phyloP scores from a whole-genome alignment of 2,888 invertebrate species.

The Scaptomyza cyrtandrae region DNA sequence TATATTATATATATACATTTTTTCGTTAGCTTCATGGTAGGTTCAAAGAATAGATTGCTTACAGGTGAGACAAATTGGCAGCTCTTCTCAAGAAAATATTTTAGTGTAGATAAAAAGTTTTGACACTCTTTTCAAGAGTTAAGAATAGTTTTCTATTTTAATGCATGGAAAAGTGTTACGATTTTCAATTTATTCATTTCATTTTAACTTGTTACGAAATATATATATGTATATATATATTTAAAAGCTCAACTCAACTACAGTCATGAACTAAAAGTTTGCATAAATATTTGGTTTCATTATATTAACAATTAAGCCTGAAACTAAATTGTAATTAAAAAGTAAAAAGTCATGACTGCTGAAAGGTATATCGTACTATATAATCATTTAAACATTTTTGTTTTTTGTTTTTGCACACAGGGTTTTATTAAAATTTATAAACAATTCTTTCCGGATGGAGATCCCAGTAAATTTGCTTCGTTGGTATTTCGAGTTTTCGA shows the following conservation, averaged over 20 bases:
- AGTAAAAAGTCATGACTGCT: too few species aligned
- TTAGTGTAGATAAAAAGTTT: not conserved
- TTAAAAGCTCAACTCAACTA: not conserved
- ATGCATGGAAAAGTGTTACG: not conserved
- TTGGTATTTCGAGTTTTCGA: constrained; percentile 99
- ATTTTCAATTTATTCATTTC: too few species aligned
- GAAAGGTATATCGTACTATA: too few species aligned
- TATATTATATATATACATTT: not conserved
- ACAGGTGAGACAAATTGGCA: not conserved
- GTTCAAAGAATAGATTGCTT: not conserved
- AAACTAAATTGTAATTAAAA: not conserved
- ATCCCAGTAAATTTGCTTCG: constrained; percentile 99
- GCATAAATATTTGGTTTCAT: constrained; percentile 1
- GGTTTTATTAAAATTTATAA: constrained; percentile 99
- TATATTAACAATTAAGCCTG: not conserved
- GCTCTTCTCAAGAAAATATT: not conserved
- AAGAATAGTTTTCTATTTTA: not conserved
- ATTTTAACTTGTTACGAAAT: not conserved
- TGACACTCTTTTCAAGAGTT: not conserved
- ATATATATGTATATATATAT: not conserved
- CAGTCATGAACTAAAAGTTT: not conserved
- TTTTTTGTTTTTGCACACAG: constrained; percentile 85
- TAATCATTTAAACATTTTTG: too few species aligned
- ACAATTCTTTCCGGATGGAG: constrained; percentile 99
- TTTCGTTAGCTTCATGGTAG: not conserved